Evolutionary conservation across 1,140 invertebrate genomes (phyloP), one percentile per base, ranked within the genome.

Genomic region (Gryllus bimaculatus): DNA sequence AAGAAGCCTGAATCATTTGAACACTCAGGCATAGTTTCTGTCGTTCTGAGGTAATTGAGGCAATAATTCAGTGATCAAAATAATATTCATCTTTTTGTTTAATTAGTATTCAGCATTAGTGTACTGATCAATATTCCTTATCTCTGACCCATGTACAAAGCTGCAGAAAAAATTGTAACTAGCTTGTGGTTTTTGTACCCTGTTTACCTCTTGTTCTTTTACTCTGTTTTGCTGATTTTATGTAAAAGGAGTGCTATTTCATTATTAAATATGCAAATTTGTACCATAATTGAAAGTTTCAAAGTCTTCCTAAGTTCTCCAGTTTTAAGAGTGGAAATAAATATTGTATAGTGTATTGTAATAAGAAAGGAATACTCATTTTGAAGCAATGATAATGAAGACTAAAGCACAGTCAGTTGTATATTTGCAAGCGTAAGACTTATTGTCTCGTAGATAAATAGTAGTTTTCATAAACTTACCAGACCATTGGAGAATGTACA

Each of bases 401-500:
- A 10, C 54, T 13, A 66, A 13, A 18, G 54, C 54, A 18, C 10
- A 66, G 54, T 13, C 10, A 66, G 54, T 66, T 13, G 54, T 66
- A 66, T 66, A 66, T 66, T 66, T 18, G 18, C 26, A 66, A 66
- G 18, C 7, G 18, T 66, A 18, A 66, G 54, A 66, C 26, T 39
- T 39, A 66, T 66, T 66, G 10, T 18, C 54, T 13, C 54, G 18
- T 10, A 18, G 54, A 18, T 13, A 66, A 66, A 18, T 66, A 66
- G 54, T 66, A 39, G 26, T 66, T 66, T 66, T 66, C 54, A 66
- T 66, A 66, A 66, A 66, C 54, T 66, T 66, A 66, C 54, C 54
- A 66, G 54, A 77, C 12, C 48, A 77, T 15, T 15, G 76, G 39
- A 20, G 47, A 77, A 77, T 77, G 76, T 77, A 77, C 76, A 77